Percentiles rank a stretch among this genome's conserved stretches.
phyloP scores from a whole-genome alignment of 2,888 invertebrate species.

The Leptinotarsa tumamoca region DNA sequence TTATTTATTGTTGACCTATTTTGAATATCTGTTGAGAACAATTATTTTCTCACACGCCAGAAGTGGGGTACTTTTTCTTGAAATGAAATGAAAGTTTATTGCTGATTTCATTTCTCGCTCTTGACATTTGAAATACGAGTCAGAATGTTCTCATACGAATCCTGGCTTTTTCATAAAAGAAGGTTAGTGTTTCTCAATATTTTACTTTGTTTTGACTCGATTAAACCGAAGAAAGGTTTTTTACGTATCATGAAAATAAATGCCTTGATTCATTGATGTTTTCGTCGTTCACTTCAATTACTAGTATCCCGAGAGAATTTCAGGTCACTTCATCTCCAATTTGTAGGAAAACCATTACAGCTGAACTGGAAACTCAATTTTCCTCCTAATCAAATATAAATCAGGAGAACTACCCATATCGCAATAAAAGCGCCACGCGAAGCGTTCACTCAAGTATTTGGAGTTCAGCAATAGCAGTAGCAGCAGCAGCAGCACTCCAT shows the following conservation, averaged over 20 bases:
- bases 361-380: slow-evolving; percentile 20
- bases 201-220: not conserved
- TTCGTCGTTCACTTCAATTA: not conserved
- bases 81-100: no score
- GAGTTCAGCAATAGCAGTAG: slow-evolving; percentile 27
- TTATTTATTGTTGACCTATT: no score
- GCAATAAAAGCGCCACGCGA: slow-evolving; percentile 26
- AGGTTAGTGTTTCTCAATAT: no score
- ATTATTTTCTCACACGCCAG: no score
- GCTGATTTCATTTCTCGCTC: no score
- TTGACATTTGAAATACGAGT: no score
- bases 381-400: slow-evolving; percentile 19
- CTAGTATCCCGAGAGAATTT: not conserved
- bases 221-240: not conserved
- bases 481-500: slow-evolving; percentile 45
- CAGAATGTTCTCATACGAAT: no score
- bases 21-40: no score
- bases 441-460: slow-evolving; percentile 28
- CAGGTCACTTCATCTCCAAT: not conserved
- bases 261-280: not conserved
- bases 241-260: not conserved
- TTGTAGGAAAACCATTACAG: not conserved
- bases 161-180: no score
- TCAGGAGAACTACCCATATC: slow-evolving; percentile 20
- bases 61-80: no score